Evolutionary conservation across 2,888 invertebrate genomes (phyloP).

Genomic region (Crepidodera aurea): DNA sequence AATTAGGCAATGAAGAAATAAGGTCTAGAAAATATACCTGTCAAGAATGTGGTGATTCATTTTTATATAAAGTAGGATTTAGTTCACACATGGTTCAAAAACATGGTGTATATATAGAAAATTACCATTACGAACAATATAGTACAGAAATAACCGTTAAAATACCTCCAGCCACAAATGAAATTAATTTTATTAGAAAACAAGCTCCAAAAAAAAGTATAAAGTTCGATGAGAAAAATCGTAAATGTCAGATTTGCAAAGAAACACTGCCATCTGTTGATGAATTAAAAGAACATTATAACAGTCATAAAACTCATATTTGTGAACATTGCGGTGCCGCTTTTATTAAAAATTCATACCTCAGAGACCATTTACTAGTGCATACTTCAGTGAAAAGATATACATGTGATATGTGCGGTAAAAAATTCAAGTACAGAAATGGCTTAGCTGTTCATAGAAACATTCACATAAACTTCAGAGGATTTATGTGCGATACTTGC

Average conservation of each 20-base stretch:
- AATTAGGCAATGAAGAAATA: conserved; percentile 29
- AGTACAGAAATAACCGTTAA: conserved; percentile 32
- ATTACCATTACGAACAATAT: conserved; percentile 25
- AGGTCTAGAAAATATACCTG: conserved; percentile 30
- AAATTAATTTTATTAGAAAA: conserved; percentile 23
- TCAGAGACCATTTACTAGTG: conserved; percentile 43
- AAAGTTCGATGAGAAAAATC: not conserved
- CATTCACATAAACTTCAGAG: conserved; percentile 49
- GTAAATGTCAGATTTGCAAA: conserved; percentile 32
- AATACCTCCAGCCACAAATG: conserved; percentile 23
- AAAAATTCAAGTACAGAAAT: conserved; percentile 49
- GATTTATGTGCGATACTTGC: conserved; percentile 50
- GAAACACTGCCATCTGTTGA: conserved; percentile 22
- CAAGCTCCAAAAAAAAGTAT: conserved; percentile 6
- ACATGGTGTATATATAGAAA: conserved; percentile 28
- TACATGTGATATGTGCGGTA: conserved; percentile 49
- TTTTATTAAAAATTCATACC: conserved; percentile 42
- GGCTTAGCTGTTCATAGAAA: conserved; percentile 48
- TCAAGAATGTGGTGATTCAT: conserved; percentile 33
- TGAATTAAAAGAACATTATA: conserved; percentile 34
- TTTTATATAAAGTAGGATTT: conserved; percentile 33
- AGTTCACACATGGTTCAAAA: conserved; percentile 35
- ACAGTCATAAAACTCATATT: conserved; percentile 40
- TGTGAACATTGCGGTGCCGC: conserved; percentile 44
- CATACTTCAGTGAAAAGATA: conserved; percentile 46